A percentile compares a stretch with the other conserved stretches of the same genome.
phyloP scores from a whole-genome alignment of 2,113 vertebrate genomes.

The Rhabdomys dilectus region DNA sequence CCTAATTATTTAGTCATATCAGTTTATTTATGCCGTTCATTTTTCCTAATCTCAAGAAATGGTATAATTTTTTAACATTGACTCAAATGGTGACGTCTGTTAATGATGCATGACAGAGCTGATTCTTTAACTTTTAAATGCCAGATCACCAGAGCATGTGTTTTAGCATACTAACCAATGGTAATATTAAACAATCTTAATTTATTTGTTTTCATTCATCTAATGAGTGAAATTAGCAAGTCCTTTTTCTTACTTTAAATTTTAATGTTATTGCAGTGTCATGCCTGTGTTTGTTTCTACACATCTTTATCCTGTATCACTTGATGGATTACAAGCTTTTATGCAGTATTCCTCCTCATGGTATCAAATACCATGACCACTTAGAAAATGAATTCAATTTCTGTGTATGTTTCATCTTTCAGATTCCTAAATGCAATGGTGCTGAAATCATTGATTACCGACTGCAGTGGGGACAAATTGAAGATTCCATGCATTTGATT shows the following conservation, averaged over 20 bases:
- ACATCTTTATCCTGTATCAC: background rate
- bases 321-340: constrained; percentile 49
- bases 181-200: constrained; percentile 24
- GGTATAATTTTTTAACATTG: background rate
- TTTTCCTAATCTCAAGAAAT: constrained; percentile 2
- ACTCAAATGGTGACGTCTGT: background rate
- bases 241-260: constrained; percentile 48
- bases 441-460: constrained; percentile 87
- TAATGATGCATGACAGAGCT: constrained; percentile 26
- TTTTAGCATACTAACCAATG: constrained; percentile 43
- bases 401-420: background rate
- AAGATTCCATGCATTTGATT: constrained; percentile 86
- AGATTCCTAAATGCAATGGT: constrained; percentile 87
- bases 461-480: constrained; percentile 88
- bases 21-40: background rate
- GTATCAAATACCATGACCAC: background rate
- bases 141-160: background rate
- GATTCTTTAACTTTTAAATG: background rate
- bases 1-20: background rate
- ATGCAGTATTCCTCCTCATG: background rate
- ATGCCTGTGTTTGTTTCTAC: constrained; percentile 34
- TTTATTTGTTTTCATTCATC: background rate
- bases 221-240: background rate
- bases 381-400: constrained; percentile 44
- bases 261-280: constrained; percentile 32